These are phyloP conservation scores for Muraenolepis orangiensis DNA, from an alignment of 2,797 vertebrate genomes.

Conservation along the genomic window DNA sequence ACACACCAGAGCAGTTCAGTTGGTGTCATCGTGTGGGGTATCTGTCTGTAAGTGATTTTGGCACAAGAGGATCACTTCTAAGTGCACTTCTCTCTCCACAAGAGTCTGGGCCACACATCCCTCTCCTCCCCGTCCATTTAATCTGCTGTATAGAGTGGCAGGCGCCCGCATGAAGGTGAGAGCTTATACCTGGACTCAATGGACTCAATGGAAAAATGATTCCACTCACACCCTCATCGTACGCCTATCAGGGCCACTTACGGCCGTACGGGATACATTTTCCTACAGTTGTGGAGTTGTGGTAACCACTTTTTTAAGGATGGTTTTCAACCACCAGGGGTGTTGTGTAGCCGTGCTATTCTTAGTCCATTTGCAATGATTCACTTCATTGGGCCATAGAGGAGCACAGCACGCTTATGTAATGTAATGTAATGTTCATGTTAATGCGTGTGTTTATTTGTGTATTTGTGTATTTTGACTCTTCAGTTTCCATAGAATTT, in stretches of 20 bases:
- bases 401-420: neutral
- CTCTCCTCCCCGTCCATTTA: slow-evolving; percentile 31
- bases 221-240: slow-evolving; percentile 13
- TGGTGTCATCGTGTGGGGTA: slow-evolving; percentile 39
- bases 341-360: neutral
- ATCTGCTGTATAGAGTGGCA: slow-evolving; percentile 24
- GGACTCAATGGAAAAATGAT: slow-evolving; percentile 41
- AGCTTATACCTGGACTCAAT: slow-evolving; percentile 30
- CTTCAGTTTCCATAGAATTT: no score
- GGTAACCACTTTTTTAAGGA: neutral
- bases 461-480: neutral
- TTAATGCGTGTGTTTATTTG: neutral
- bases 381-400: neutral
- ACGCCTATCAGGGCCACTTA: neutral
- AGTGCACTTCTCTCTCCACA: slow-evolving; percentile 26
- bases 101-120: slow-evolving; percentile 28
- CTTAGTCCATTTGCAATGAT: neutral
- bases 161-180: slow-evolving; percentile 34
- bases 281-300: neutral
- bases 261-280: neutral
- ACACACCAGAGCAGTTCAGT: slow-evolving; percentile 20
- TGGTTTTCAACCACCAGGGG: neutral
- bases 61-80: neutral
- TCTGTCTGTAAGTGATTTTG: slow-evolving; percentile 50
- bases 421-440: neutral